These are phyloP conservation scores for Andricus grossulariae DNA, from an alignment of 1,140 invertebrate species.

Conservation along the genomic window DNA sequence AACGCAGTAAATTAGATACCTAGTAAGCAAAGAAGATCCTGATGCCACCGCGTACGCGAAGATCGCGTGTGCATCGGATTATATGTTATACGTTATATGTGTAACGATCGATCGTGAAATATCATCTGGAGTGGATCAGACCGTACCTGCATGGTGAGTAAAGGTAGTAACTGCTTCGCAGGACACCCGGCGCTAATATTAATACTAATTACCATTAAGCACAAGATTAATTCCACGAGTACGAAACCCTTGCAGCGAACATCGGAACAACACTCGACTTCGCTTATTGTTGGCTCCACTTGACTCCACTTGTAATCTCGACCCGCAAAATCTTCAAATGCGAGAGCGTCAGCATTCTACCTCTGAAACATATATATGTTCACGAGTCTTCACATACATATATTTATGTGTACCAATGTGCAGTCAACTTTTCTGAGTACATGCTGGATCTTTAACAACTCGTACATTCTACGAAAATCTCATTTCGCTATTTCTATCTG, in stretches of 20 bases:
- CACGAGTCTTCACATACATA: no score
- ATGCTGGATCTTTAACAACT: no score
- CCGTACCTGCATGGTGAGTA: slow-evolving; percentile 7
- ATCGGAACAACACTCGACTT: slow-evolving; percentile 3
- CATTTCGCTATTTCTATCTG: no score
- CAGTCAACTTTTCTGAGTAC: no score
- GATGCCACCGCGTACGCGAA: slow-evolving; percentile 19
- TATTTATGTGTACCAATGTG: no score
- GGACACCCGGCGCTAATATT: slow-evolving; percentile 46
- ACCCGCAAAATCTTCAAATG: not conserved
- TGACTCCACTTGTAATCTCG: not conserved
- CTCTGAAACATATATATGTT: not conserved
- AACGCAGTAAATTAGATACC: slow-evolving; percentile 28
- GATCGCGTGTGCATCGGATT: slow-evolving; percentile 17
- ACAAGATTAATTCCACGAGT: slow-evolving; percentile 44
- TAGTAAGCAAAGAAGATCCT: slow-evolving; percentile 9
- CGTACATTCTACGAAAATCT: no score
- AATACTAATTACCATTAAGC: slow-evolving; percentile 53
- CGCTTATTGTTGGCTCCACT: not conserved
- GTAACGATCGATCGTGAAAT: slow-evolving; percentile 61
- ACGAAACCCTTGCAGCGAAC: slow-evolving; percentile 10
- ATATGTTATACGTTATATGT: not conserved
- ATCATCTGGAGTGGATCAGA: slow-evolving; percentile 50
- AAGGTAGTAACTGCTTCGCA: slow-evolving; percentile 25
- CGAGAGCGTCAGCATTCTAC: not conserved